phyloP scores from a whole-genome alignment of 2,113 vertebrate genomes.

The Ramphastos sulfuratus region DNA sequence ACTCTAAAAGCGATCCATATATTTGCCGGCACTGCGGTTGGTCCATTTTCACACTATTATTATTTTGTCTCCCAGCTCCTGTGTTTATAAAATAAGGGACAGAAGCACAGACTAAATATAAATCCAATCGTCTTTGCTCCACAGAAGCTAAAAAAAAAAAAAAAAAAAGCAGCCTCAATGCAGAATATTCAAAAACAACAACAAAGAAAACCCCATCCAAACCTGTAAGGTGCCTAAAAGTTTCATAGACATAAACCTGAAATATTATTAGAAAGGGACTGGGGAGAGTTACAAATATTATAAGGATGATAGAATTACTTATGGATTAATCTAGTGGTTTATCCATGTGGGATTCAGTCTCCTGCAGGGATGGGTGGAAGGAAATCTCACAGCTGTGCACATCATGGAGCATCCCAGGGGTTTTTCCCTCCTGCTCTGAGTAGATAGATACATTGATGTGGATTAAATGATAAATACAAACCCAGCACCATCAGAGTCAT shows the following conservation, averaged over 20 bases:
- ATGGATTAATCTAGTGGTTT: background rate
- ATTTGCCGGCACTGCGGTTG: slow-evolving; percentile 26
- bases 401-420: background rate
- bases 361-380: background rate
- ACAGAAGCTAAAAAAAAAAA: background rate
- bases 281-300: background rate
- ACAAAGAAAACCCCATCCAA: no score
- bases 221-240: background rate
- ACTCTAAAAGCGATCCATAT: background rate
- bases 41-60: slow-evolving; percentile 66
- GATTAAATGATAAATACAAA: background rate
- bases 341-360: background rate
- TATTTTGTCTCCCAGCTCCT: slow-evolving; percentile 68
- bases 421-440: background rate
- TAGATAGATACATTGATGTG: background rate
- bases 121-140: background rate
- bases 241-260: background rate
- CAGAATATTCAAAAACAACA: background rate
- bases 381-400: background rate
- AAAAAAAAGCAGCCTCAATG: background rate
- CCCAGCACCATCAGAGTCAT: background rate
- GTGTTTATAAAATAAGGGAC: slow-evolving; percentile 68
- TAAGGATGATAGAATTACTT: background rate
- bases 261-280: background rate
- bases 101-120: slow-evolving; percentile 75